Percentiles rank a stretch among this genome's conserved stretches.
Conservation (phyloP, 2,888 invertebrate genomes). For the Spodoptera littoralis region DNA sequence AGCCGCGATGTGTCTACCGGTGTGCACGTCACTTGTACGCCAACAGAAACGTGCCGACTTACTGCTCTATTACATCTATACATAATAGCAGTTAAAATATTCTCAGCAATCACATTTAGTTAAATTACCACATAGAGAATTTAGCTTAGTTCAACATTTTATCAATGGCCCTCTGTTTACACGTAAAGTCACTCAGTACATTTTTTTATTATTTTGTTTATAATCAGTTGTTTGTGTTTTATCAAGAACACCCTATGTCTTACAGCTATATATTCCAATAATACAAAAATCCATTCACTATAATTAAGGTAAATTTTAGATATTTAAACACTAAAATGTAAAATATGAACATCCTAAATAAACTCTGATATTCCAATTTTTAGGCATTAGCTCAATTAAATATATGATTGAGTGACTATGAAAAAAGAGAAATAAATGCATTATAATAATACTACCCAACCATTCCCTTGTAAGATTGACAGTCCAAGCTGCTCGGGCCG, state of each 20-base stretch:
- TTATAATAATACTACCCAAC: slow-evolving; percentile 87
- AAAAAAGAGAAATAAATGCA: slow-evolving; percentile 88
- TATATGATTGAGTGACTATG: slow-evolving; percentile 88
- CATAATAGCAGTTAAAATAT: slow-evolving; percentile 86
- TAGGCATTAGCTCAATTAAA: slow-evolving; percentile 88
- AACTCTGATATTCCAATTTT: slow-evolving; percentile 89
- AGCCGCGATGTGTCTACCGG: slow-evolving; percentile 36
- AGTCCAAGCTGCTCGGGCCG: slow-evolving; percentile 86
- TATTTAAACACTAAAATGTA: slow-evolving; percentile 89
- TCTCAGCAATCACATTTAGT: slow-evolving; percentile 87
- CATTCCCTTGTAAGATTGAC: slow-evolving; percentile 78
- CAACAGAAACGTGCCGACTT: slow-evolving; percentile 74
- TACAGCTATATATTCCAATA: slow-evolving; percentile 88
- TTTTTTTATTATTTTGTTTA: slow-evolving; percentile 84
- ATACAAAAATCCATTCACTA: slow-evolving; percentile 89
- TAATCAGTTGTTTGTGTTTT: slow-evolving; percentile 86
- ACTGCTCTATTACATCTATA: slow-evolving; percentile 83
- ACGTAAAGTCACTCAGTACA: slow-evolving; percentile 89
- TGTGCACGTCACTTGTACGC: slow-evolving; percentile 48
- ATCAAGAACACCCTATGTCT: slow-evolving; percentile 87
- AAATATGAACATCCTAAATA: slow-evolving; percentile 89
- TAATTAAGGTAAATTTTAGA: slow-evolving; percentile 89
- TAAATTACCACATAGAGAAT: slow-evolving; percentile 88
- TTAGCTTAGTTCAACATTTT: slow-evolving; percentile 88
- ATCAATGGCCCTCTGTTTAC: slow-evolving; percentile 89